Evolutionary conservation across 1,140 invertebrate species (phyloP).

Genomic region (Metopolophium dirhodum): DNA sequence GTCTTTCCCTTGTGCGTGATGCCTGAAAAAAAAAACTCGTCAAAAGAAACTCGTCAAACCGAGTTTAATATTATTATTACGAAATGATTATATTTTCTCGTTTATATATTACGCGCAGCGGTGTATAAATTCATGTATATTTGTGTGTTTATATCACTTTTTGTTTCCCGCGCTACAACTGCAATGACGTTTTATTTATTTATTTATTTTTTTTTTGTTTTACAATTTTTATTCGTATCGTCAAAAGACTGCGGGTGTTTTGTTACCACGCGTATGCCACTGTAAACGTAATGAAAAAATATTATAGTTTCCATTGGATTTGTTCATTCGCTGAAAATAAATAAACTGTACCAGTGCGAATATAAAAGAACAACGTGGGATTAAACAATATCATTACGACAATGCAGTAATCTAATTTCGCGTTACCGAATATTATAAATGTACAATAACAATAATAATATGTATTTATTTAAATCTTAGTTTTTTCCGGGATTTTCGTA

Average conservation of each 20-base stretch:
- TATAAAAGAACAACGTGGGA: not conserved
- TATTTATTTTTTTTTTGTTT: not conserved
- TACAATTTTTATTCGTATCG: not conserved
- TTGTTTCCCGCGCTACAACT: not conserved
- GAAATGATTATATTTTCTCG: not conserved
- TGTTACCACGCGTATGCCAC: not conserved
- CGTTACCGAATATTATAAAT: not conserved
- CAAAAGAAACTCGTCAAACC: not conserved
- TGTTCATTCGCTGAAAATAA: not conserved
- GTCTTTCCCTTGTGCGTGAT: too few species aligned
- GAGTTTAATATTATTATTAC: not conserved
- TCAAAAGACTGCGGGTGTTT: conserved; percentile 23
- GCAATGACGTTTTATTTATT: not conserved
- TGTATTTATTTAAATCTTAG: not conserved
- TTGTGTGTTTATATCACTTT: not conserved
- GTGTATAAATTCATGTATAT: not conserved
- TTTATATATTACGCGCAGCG: not conserved
- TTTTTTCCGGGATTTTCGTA: not conserved
- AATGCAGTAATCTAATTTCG: not conserved
- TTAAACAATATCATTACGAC: not conserved
- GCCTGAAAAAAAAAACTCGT: not conserved
- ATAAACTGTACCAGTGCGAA: not conserved
- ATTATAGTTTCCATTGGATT: conserved; percentile 19
- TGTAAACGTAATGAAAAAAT: conserved; percentile 18
- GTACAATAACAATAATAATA: not conserved